Evolutionary conservation across 2,888 invertebrate species (phyloP).

Genomic region (Apamea anceps): DNA sequence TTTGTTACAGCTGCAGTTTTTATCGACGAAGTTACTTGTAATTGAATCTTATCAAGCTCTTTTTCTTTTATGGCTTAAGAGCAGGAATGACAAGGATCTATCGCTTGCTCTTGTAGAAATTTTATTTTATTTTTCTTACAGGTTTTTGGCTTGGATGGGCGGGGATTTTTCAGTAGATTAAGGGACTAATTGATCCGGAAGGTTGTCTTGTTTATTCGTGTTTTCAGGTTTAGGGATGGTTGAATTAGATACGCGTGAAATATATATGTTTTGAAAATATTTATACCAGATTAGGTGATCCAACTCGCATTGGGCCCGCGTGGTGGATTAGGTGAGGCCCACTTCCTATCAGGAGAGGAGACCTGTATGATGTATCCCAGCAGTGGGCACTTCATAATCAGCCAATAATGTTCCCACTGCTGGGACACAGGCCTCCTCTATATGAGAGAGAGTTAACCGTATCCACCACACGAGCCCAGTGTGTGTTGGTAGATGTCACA

Average conservation of each 20-base stretch:
- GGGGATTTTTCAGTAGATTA: neutral
- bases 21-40: slow-evolving; percentile 22
- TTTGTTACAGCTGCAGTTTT: slow-evolving; percentile 39
- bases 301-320: neutral
- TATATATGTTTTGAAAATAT: neutral
- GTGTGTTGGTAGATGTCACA: neutral
- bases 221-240: neutral
- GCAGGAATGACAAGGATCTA: slow-evolving; percentile 27
- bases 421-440: neutral
- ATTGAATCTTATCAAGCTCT: slow-evolving; percentile 42
- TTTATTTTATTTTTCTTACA: slow-evolving; percentile 14
- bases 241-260: neutral
- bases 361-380: neutral
- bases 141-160: neutral
- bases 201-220: neutral
- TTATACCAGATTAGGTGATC: neutral
- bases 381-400: neutral
- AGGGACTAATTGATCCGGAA: neutral
- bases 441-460: no score
- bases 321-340: neutral
- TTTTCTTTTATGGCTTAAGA: slow-evolving; percentile 19
- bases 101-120: slow-evolving; percentile 18
- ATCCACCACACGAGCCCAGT: neutral
- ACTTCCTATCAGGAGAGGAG: neutral
- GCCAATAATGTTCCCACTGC: neutral